These are phyloP conservation scores for Acheta domesticus DNA, from an alignment of 2,888 invertebrate genomes.

Conservation along the genomic window DNA sequence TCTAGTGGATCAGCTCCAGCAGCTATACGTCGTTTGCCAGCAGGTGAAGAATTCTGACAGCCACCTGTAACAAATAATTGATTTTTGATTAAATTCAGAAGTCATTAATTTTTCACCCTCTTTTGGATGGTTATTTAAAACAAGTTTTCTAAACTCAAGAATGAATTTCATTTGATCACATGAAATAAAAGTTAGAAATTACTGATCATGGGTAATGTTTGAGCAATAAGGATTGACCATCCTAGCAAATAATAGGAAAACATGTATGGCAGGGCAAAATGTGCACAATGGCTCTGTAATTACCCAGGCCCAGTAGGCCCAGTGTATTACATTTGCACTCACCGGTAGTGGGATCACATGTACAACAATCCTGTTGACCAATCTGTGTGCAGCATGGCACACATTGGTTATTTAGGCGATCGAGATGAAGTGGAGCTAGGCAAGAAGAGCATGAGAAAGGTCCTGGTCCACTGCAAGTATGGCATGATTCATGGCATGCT, in stretches of 20 bases:
- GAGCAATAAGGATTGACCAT: too few species aligned
- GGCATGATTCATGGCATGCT: conserved; percentile 62
- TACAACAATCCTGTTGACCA: conserved; percentile 60
- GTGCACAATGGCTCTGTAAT: too few species aligned
- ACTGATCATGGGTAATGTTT: too few species aligned
- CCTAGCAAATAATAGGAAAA: too few species aligned
- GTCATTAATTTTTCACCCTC: not conserved
- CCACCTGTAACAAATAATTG: conserved; percentile 54
- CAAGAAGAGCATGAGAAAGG: conserved; percentile 67
- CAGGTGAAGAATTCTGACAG: conserved; percentile 67
- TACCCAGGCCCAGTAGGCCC: too few species aligned
- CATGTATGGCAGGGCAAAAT: too few species aligned
- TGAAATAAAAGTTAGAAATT: too few species aligned
- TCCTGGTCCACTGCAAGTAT: conserved; percentile 66
- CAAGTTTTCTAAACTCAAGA: not conserved
- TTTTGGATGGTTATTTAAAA: too few species aligned
- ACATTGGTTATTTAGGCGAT: conserved; percentile 71
- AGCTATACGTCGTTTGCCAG: conserved; percentile 70
- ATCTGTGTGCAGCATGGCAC: conserved; percentile 65
- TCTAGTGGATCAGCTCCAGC: conserved; percentile 44
- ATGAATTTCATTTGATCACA: too few species aligned
- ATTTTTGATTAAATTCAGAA: not conserved
- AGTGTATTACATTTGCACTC: conserved; percentile 34
- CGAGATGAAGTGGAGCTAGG: conserved; percentile 61
- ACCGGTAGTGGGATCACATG: conserved; percentile 68